Base-by-base conservation (phyloP, 2,113 vertebrate genomes). In the Apus apus region DNA sequence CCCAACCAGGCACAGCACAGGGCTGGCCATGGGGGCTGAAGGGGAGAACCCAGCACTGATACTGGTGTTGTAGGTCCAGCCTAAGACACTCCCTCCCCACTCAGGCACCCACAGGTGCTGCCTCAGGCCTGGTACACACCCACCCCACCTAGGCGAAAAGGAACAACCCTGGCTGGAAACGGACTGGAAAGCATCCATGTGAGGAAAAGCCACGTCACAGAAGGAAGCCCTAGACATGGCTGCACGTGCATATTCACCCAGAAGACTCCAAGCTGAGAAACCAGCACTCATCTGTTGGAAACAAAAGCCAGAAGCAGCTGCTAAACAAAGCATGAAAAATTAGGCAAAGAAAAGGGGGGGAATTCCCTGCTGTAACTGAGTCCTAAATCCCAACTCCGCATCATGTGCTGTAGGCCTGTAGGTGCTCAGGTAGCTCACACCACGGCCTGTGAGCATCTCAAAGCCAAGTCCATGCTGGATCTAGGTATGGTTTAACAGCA, bases 1-100 rank as follows among this genome's bases (percentile, higher is more conserved):
- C 64, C 15, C 7, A 57, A 8, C 13, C 54, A 38, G 54, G 20
- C 0, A 0, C 25, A 23, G 78, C 53, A 16, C 16, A 36, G 21
- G 25, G 45, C 57, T 26, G 10, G 7, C 13, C 30, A 11, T 2
- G 36, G 40, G 17, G 11, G 15, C 29, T 27, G 5, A 66, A 61
- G 58, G 12, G 29, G 40, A 34, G 57, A 76, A 36, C 9, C n/a
- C 74, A 15, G 79, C 1, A 0, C n/a, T 26, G 53, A 34, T n/a
- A 61, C 22, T 0, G 0, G 19, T n/a, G 65, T 46, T 58, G 58
- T 15, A 11, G 43, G 46, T 50, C 30, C 2, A 0, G 34, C 0
- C 0, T 7, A 58, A 73, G 32, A 34, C 19, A 6, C 34, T 15
- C 8, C 16, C 26, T 54, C 19, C 21, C 51, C 19, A 15, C 34